A percentile compares a stretch with the other conserved stretches of the same genome.
Conservation (phyloP, 2,113 vertebrate genomes). For the Gobiocypris rarus region DNA sequence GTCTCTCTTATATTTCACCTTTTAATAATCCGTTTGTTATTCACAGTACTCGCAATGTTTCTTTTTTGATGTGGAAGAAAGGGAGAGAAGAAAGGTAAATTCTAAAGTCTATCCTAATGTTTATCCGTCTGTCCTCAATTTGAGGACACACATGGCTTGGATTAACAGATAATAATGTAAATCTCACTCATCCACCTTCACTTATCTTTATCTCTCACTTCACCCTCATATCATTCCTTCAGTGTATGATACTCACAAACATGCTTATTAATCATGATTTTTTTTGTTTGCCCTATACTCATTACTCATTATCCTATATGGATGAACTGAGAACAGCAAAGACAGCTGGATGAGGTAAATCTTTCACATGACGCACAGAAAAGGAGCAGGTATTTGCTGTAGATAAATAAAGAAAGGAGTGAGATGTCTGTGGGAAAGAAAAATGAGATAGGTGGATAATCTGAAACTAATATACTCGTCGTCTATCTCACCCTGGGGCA, state of each 20-base stretch:
- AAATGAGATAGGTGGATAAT: background rate
- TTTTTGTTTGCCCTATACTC: background rate
- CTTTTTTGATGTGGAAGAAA: conserved; percentile 69
- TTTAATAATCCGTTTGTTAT: conserved; percentile 11
- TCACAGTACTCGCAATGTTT: conserved; percentile 74
- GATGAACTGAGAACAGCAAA: conserved; percentile 60
- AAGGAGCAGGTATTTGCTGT: background rate
- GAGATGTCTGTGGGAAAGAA: background rate
- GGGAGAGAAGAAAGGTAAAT: conserved; percentile 72
- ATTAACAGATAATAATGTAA: conserved; percentile 52
- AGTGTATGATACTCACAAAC: background rate
- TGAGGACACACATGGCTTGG: conserved; percentile 10
- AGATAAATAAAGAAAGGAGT: background rate
- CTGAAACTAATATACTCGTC: background rate
- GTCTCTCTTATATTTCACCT: background rate
- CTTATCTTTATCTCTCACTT: conserved; percentile 36
- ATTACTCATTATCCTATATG: background rate
- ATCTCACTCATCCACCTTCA: conserved; percentile 32
- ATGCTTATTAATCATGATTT: background rate
- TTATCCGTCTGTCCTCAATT: conserved; percentile 41
- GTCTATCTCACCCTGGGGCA: conserved; percentile 3
- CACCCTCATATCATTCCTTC: background rate
- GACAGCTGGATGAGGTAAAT: conserved; percentile 66
- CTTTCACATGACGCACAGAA: background rate
- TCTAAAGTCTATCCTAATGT: background rate